Evolutionary conservation across 2,888 invertebrate species (phyloP), one percentile per base, ranked within the genome.

Genomic region (Shargacucullia verbasci): DNA sequence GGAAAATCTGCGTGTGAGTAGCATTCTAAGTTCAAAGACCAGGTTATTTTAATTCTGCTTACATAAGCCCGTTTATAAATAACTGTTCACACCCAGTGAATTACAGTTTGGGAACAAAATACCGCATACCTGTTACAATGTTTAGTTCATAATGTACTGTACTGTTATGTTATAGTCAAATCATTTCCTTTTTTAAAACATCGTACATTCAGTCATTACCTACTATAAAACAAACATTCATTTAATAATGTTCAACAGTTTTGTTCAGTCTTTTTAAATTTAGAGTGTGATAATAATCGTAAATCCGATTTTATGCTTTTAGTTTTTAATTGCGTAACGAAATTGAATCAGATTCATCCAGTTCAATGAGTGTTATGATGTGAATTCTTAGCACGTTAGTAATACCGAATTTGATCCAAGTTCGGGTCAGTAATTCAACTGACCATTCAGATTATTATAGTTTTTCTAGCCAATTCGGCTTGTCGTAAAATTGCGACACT

Each of bases 381-480:
- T 47, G 27, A 41, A 56, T 60, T 70, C 27, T 33, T 35, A 27
- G 25, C 59, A 47, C 27, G 44, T 41, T 34, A 37, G 31, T 54
- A 33, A 63, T 52, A 52, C 33, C 15, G 15, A 41, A 20, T 53
- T 40, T 48, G 14, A 59, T 60, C 15, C 57, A 38, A 14, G 45
- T 58, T 64, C 58, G 40, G 13, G 40, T 37, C 15, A 43, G 27
- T 49, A 47, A 11, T 13, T 39, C 39, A 12, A 29, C 31, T 37
- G 34, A 40, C 52, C 59, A 57, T 59, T 56, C 73, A 56, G 35
- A 71, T 34, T 56, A 49, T 76, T 67, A 76, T 57, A 61, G 70
- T 47, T 61, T 73, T 62, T 73, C 46, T 59, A 33, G 65, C 50
- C 40, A 46, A 69, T 59, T 73, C 59, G 27, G 50, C 56, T 44